Evolutionary conservation across 2,113 vertebrate genomes (phyloP), one percentile per base, ranked within the genome.

Genomic region (Equus przewalskii): DNA sequence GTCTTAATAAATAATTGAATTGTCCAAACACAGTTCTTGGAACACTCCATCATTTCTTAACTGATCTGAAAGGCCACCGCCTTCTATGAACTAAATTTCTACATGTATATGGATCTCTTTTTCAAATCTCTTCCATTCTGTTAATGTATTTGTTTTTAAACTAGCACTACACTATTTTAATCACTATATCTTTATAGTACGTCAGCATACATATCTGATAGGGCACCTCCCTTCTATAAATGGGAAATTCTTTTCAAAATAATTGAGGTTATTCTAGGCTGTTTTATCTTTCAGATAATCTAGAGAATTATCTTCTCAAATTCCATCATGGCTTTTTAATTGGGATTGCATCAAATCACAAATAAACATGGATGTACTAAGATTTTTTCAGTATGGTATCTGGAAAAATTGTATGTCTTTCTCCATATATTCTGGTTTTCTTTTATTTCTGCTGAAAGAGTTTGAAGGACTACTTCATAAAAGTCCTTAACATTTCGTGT

Each of bases 81-180:
- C 81, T 44, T 94, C 60, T 84, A 14, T 30, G 41, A 95, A 81
- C 10, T 64, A 19, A 13, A 70, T 76, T 78, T 49, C 13, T 58
- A 69, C 0, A 24, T 70, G 9, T 79, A 33, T n/a, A 26, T 70
- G 11, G 28, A 51, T 72, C 65, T 54, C 51, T 72, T 86, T 82
- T 72, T 81, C 56, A 80, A 14, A 21, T 46, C 19, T 72, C 2
- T 81, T 72, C 6, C 8, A 9, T 51, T 85, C 26, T 44, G 21
- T 92, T 86, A 87, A 44, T 70, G 28, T 54, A 15, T 81, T 24
- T 80, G 56, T 46, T 64, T 95, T 92, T 54, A 87, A 94, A 54
- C 44, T 24, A 51, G 24, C 62, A 56, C 11, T 54, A 65, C 22
- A 14, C n/a, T 65, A 21, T 58, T 36, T 56, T 73, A 64, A 64